Conservation (phyloP, 2,888 invertebrate genomes). For the Asteroscopus sphinx region DNA sequence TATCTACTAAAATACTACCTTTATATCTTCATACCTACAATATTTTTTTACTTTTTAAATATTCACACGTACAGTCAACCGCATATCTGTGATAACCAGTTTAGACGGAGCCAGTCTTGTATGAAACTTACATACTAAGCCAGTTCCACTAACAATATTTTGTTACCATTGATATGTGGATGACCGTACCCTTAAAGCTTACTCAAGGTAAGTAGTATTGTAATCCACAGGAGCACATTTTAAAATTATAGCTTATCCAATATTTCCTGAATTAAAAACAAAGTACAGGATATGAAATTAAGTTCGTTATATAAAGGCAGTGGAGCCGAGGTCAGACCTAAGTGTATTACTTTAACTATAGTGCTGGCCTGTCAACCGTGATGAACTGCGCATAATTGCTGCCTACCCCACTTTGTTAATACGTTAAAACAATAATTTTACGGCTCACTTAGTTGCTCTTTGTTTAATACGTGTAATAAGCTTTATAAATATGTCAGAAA, state of each 20-base stretch:
- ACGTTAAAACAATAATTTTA: slow-evolving; percentile 53
- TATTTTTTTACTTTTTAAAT: no score
- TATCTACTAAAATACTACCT: no score
- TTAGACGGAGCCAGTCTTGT: no score
- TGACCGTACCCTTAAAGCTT: no score
- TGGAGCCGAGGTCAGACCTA: slow-evolving; percentile 41
- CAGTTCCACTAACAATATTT: no score
- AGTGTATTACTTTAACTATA: slow-evolving; percentile 58
- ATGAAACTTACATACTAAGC: no score
- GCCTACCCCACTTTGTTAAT: slow-evolving; percentile 47
- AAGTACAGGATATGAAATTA: slow-evolving; percentile 15
- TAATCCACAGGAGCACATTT: not conserved
- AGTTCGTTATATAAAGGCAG: slow-evolving; percentile 19
- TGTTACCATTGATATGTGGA: no score
- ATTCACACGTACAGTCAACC: no score
- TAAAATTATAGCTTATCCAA: not conserved
- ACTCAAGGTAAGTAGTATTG: no score
- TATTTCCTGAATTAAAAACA: slow-evolving; percentile 12
- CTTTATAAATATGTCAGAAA: slow-evolving; percentile 18
- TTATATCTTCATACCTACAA: no score
- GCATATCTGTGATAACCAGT: no score
- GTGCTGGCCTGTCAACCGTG: slow-evolving; percentile 44
- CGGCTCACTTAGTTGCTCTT: slow-evolving; percentile 49
- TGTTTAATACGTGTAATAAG: slow-evolving; percentile 41
- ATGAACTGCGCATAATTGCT: slow-evolving; percentile 56